Evolutionary conservation across 2,888 invertebrate genomes (phyloP), one percentile per base, ranked within the genome.

Genomic region (Leistus spinibarbis): DNA sequence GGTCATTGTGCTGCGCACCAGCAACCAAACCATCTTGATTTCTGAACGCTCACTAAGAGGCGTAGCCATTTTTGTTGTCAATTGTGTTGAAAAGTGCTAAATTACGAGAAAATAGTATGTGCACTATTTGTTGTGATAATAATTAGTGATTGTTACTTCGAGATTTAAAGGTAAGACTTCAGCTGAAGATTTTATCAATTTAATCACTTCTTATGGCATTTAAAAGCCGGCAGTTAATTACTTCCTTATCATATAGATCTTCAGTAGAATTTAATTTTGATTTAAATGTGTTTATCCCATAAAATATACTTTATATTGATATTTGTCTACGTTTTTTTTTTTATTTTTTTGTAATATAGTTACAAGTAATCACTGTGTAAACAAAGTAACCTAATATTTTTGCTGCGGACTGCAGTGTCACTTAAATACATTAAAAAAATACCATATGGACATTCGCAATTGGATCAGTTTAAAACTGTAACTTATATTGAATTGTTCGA

Each of bases 31-130:
- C 7, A 7, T 10, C 40, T 60, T 19, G 70, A 13, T 71, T 23
- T 23, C 57, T 66, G 72, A 72, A 72, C 72, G 72, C 54, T 27
- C n/a, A 57, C 72, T 66, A 17, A 7, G 13, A 57, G 57, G 66
- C 64, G 72, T 72, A 72, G 72, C 72, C 72, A 72, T 72, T 72
- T 72, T 66, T 56, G 66, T 72, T 72, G 72, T 54, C 19, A 72
- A 72, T 57, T 65, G 56, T 66, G 24, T 16, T n/a, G 16, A 66
- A 65, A 57, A 66, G 63, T 72, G 65, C 65, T 65, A 72, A 66
- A 65, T 27, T 64, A 7, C 3, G 5, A 60, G 19, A 20, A 19
- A 60, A 60, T 5, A 72, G 10, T 64, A 65, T 60, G 23, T 64
- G 64, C 27, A 64, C 7, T 16, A 23, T 64, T 20, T 23, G 24